Evolutionary conservation across 2,797 vertebrate species (phyloP), one percentile per base, ranked within the genome.

Genomic region (Hippoglossus hippoglossus): DNA sequence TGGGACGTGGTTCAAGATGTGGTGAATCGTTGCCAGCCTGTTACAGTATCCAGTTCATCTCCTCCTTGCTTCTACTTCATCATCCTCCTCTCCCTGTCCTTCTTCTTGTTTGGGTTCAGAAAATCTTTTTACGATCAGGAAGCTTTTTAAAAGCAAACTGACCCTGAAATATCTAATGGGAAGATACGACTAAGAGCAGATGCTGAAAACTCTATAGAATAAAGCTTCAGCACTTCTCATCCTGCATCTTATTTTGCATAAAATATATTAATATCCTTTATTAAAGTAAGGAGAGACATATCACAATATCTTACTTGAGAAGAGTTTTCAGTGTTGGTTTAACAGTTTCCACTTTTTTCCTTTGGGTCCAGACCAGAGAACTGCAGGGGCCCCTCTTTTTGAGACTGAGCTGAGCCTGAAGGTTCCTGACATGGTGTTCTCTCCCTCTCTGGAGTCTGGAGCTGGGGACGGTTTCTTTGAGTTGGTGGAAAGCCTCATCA

Each of bases 401-500:
- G 96, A 98, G 87, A 94, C 91, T 46, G 95, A 95, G 60, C 82
- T 99, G 86, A 94, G 95, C 57, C 93, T 99, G 9, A 90, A 87
- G 67, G 71, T 94, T 54, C 96, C 96, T 52, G 95, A 98, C 69
- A 84, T 98, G 90, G 73, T 97, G 31, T 99, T 98, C 81, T 79
- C 2, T 22, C 98, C 98, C 0, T 94, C 96, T 4, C 26, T 98
- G 93, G 97, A 99, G 28, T 75, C 86, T 2, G 94, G 93, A 0
- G 54, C 83, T 8, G 89, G 84, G 0, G 94, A 94, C 11, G 85
- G 95, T 63, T 95, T 99, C 80, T 95, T 91, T 39, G 96, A 96
- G 58, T 80, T 95, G 28, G 67, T 98, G 21, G 95, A 98, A 55
- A 78, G 85, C 58, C 93, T 99, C 5, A 71, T 97, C 69, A 94